Conservation (phyloP, 2,888 invertebrate genomes). For the Drosophila setosimentum region DNA sequence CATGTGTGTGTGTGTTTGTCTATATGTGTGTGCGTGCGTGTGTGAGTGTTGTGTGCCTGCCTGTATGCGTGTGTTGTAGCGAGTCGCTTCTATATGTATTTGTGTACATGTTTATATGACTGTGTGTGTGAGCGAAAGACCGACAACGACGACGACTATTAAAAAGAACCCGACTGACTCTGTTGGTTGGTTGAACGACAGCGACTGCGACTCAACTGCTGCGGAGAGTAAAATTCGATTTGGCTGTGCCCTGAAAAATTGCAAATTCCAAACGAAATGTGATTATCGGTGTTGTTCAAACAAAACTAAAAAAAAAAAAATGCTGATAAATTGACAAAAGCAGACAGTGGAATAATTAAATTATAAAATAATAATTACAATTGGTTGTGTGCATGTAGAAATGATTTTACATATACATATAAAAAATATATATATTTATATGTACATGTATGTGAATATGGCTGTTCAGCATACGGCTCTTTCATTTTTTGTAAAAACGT, state of each 20-base stretch:
- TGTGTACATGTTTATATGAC: slow-evolving; percentile 22
- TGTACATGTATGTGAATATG: background rate
- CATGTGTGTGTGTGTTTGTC: slow-evolving; percentile 18
- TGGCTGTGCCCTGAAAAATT: slow-evolving; percentile 67
- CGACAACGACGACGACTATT: slow-evolving; percentile 59
- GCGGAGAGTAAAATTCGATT: slow-evolving; percentile 72
- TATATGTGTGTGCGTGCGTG: slow-evolving; percentile 24
- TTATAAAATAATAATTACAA: slow-evolving; percentile 24
- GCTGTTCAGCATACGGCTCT: slow-evolving; percentile 29
- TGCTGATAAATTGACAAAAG: slow-evolving; percentile 41
- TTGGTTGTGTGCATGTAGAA: background rate
- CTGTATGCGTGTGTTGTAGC: slow-evolving; percentile 26
- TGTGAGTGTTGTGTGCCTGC: slow-evolving; percentile 37
- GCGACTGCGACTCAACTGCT: slow-evolving; percentile 45
- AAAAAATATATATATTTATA: slow-evolving; percentile 14
- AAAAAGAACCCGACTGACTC: slow-evolving; percentile 76
- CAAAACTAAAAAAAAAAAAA: slow-evolving; percentile 15
- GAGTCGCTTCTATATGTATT: slow-evolving; percentile 15
- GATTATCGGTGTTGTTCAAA: slow-evolving; percentile 49
- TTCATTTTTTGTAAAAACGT: slow-evolving; percentile 21
- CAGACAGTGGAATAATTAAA: slow-evolving; percentile 44
- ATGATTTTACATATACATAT: background rate
- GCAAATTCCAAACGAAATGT: slow-evolving; percentile 63
- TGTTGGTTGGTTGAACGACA: slow-evolving; percentile 40
- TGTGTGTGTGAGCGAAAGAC: slow-evolving; percentile 52